A percentile compares a stretch with the other conserved stretches of the same genome.
phyloP scores from a whole-genome alignment of 2,797 vertebrate species.

The Psittacula echo region DNA sequence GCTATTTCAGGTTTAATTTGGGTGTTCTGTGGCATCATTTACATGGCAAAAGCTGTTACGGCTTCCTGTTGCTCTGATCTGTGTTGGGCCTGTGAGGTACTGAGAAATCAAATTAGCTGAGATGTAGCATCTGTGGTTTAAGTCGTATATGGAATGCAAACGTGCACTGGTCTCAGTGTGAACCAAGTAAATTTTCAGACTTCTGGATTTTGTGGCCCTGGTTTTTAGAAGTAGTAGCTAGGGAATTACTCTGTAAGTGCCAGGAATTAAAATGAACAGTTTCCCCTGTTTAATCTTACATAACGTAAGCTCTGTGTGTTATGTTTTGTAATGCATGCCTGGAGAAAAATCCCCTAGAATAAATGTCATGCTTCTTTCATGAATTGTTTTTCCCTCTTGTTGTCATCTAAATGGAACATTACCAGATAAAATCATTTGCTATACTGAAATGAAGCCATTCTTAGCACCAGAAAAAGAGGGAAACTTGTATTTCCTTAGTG shows the following conservation, averaged over 20 bases:
- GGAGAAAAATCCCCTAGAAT: constrained; percentile 41
- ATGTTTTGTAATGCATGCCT: constrained; percentile 20
- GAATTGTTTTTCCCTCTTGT: background rate
- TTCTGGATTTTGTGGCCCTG: constrained; percentile 18
- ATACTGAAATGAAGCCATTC: background rate
- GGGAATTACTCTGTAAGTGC: background rate
- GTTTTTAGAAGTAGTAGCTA: background rate
- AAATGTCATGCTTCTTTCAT: constrained; percentile 28
- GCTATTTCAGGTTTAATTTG: background rate
- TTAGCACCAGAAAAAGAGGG: background rate
- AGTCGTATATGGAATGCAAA: background rate
- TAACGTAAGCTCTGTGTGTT: constrained; percentile 2
- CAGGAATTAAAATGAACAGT: constrained; percentile 29
- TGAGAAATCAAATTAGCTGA: background rate
- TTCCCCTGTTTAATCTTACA: constrained; percentile 11
- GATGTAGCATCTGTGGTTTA: background rate
- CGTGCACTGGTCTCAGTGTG: background rate
- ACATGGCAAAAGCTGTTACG: background rate
- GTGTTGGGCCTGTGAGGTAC: background rate
- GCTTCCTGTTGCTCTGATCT: background rate
- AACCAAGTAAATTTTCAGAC: constrained; percentile 1
- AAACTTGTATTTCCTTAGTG: background rate
- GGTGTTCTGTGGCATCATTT: background rate
- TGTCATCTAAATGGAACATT: constrained; percentile 9
- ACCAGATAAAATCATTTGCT: constrained; percentile 10